Base-by-base conservation (phyloP, 2,888 invertebrate genomes). In the Chalcis sispes region DNA sequence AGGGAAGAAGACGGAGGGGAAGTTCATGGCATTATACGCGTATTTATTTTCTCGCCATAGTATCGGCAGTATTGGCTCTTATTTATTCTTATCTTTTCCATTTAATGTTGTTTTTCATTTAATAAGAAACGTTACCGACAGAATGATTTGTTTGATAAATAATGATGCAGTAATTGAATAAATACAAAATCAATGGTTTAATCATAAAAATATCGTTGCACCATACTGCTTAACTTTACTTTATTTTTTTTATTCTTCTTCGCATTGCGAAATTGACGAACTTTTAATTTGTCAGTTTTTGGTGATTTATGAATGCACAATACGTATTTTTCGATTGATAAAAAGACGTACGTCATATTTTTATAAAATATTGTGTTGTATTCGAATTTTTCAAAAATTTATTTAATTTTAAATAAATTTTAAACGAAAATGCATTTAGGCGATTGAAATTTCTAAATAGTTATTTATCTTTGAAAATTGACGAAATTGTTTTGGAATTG, bases 241-340 rank as follows among this genome's bases (percentile, higher is more conserved):
- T 58, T 46, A 29, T 13, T 36, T 56, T 32, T 15, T 48, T 54
- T 7, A 8, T 48, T 59, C 40, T 50, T 42, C 46, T 64, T 56
- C 50, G 32, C 65, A 52, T 20, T 71, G 46, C 50, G 52, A 50
- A 75, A 75, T 69, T 75, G 75, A 75, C 71, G 40, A 64, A 27
- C 27, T 58, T 40, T 1, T 1, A 73, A 70, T 50, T 36, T 27
- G 23, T 32, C 36, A 15, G 5, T 20, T 20, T 2, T 10, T 7
- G 50, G 10, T 50, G 58, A 32, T 52, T 52, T 61, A 52, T 70
- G 18, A n/a, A 52, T 70, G 40, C 48, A 40, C 40, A 70, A 40
- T 58, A 46, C n/a, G n/a, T n/a, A n/a, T n/a, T n/a, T n/a, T n/a
- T n/a, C n/a, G n/a, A n/a, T n/a, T n/a, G n/a, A n/a, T n/a, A n/a